These are phyloP conservation scores for Acronicta aceris DNA, from an alignment of 2,888 invertebrate genomes.

Conservation along the genomic window DNA sequence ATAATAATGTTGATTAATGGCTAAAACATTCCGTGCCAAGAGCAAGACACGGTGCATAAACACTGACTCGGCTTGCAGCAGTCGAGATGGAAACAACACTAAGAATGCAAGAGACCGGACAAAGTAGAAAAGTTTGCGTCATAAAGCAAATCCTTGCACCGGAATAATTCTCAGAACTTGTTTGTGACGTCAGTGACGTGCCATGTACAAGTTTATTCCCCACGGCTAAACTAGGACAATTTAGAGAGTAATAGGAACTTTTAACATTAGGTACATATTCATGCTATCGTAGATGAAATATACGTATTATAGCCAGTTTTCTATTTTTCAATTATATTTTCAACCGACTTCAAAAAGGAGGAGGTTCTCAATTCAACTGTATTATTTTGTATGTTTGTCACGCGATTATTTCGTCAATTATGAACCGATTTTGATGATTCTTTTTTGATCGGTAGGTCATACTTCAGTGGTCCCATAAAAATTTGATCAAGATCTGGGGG, in stretches of 20 bases:
- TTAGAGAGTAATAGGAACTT: conserved; percentile 27
- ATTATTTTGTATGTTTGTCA: too few relatives aligned
- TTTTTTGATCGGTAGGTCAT: too few relatives aligned
- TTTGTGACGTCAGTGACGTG: conserved; percentile 24
- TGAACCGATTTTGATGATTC: too few relatives aligned
- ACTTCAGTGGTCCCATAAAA: too few relatives aligned
- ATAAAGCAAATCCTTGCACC: conserved; percentile 53
- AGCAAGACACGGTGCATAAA: conserved; percentile 42
- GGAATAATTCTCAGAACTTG: conserved; percentile 49
- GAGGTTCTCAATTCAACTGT: too few relatives aligned
- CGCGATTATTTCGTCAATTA: too few relatives aligned
- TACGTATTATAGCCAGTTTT: too few relatives aligned
- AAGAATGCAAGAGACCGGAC: conserved; percentile 45
- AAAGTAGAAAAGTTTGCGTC: conserved; percentile 51
- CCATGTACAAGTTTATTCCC: conserved; percentile 42
- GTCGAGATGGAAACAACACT: conserved; percentile 40
- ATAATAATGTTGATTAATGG: conserved; percentile 32
- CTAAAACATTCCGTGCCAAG: conserved; percentile 26
- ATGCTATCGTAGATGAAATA: conserved; percentile 7
- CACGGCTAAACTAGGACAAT: conserved; percentile 32
- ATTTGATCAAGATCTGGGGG: too few relatives aligned
- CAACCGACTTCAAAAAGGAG: too few relatives aligned
- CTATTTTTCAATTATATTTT: too few relatives aligned
- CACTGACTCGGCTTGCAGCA: conserved; percentile 25
- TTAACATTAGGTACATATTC: conserved; percentile 9